Evolutionary conservation across 2,888 invertebrate species (phyloP).

Genomic region (Cryptocephalus primarius): DNA sequence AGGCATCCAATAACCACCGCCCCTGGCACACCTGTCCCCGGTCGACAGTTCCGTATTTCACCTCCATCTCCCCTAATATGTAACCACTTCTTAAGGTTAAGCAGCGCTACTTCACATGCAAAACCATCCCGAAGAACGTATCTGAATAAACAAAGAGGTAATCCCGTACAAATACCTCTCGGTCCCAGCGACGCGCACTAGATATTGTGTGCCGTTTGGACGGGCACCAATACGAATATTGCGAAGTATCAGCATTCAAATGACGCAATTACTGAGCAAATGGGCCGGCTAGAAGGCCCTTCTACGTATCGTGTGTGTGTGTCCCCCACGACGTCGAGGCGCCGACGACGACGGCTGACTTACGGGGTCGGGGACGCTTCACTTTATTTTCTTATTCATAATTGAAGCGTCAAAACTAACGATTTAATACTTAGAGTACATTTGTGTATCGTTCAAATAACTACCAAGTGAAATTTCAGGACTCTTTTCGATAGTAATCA

Average conservation of each 20-base stretch:
- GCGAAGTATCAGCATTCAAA: conserved; percentile 38
- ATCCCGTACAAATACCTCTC: conserved; percentile 35
- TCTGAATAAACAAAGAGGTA: conserved; percentile 23
- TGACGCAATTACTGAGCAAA: conserved; percentile 38
- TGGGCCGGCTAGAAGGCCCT: conserved; percentile 23
- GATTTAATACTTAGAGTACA: too few relatives aligned
- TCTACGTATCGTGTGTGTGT: conserved; percentile 1
- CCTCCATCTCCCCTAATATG: neutral
- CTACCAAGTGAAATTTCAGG: too few relatives aligned
- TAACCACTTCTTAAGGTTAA: conserved; percentile 7
- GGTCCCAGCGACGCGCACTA: conserved; percentile 25
- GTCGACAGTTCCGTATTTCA: too few relatives aligned
- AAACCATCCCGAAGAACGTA: conserved; percentile 12
- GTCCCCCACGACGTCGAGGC: too few relatives aligned
- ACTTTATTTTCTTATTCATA: too few relatives aligned
- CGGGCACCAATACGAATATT: conserved; percentile 35
- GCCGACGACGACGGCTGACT: too few relatives aligned
- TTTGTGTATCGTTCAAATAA: too few relatives aligned
- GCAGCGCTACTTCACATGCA: conserved; percentile 16
- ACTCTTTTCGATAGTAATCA: too few relatives aligned
- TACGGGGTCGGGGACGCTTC: too few relatives aligned
- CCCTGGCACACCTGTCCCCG: too few relatives aligned
- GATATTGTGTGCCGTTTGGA: conserved; percentile 31
- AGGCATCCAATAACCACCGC: too few relatives aligned
- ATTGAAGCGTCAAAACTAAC: too few relatives aligned